phyloP scores from a whole-genome alignment of 1,140 invertebrate species.

The Theocolax elegans region DNA sequence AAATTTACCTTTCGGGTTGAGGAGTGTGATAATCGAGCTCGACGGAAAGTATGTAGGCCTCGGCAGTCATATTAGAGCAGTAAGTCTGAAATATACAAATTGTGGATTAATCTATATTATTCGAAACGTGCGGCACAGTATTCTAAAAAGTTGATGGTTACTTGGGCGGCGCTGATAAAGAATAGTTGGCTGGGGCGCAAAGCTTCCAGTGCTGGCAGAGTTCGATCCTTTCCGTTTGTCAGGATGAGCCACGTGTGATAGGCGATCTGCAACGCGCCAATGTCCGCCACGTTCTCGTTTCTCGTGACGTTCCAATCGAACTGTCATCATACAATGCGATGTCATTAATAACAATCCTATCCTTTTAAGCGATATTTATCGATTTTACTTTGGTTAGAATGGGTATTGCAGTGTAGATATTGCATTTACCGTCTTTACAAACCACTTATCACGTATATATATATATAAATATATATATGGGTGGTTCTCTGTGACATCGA shows the following conservation, averaged over 20 bases:
- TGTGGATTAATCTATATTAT: too few relatives aligned
- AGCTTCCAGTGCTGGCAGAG: constrained; percentile 72
- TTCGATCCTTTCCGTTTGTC: constrained; percentile 65
- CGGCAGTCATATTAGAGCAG: constrained; percentile 69
- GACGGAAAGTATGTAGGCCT: constrained; percentile 69
- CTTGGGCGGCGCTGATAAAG: constrained; percentile 79
- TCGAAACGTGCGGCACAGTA: too few relatives aligned
- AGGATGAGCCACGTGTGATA: constrained; percentile 68
- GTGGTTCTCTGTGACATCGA: too few relatives aligned
- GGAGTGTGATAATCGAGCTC: constrained; percentile 72
- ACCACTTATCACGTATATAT: too few relatives aligned
- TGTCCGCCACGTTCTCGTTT: constrained; percentile 79
- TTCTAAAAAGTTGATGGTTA: too few relatives aligned
- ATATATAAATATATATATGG: too few relatives aligned
- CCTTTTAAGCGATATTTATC: not conserved
- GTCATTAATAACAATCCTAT: constrained; percentile 10
- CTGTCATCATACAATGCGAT: constrained; percentile 55
- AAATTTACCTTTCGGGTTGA: constrained; percentile 67
- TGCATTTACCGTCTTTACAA: too few relatives aligned
- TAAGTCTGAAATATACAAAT: constrained; percentile 60
- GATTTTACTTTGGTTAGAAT: constrained; percentile 12
- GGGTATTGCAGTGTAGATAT: too few relatives aligned
- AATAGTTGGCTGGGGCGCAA: constrained; percentile 76
- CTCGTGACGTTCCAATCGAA: constrained; percentile 76
- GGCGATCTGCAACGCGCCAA: constrained; percentile 72